Percentiles rank a stretch among this genome's conserved stretches.
Conservation (phyloP, 2,888 invertebrate species). For the Megaustenia siamemsis region DNA sequence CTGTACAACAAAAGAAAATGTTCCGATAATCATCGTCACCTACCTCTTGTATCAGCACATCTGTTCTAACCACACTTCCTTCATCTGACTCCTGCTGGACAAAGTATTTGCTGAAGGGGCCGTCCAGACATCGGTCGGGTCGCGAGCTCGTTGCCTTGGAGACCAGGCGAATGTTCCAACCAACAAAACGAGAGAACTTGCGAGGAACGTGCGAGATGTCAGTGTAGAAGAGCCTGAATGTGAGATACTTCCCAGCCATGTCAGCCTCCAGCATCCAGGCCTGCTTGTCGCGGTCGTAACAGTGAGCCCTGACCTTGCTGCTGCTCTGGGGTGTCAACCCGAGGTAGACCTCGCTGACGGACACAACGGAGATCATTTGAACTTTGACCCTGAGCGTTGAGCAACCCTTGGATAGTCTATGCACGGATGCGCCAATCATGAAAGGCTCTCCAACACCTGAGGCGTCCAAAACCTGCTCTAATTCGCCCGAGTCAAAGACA, state of each 20-base stretch:
- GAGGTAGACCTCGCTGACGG: conserved; percentile 84
- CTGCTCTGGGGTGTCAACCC: conserved; percentile 67
- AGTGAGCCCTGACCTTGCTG: conserved; percentile 80
- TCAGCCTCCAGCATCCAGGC: conserved; percentile 90
- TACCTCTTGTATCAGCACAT: conserved; percentile 87
- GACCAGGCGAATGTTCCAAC: conserved; percentile 64
- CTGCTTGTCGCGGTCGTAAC: conserved; percentile 90
- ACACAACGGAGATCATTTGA: conserved; percentile 88
- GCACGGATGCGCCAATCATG: conserved; percentile 69
- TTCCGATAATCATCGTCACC: no score
- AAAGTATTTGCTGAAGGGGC: conserved; percentile 89
- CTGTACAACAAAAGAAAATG: not conserved
- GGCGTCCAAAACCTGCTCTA: conserved; percentile 74
- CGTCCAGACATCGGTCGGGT: conserved; percentile 85
- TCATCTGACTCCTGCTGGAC: conserved; percentile 89
- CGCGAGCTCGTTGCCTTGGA: conserved; percentile 52
- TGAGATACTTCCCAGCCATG: conserved; percentile 87
- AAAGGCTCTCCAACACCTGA: conserved; percentile 74
- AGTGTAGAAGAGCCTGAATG: conserved; percentile 84
- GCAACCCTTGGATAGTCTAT: conserved; percentile 67
- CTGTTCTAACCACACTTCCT: conserved; percentile 90
- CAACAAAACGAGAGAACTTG: conserved; percentile 85
- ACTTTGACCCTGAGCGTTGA: conserved; percentile 84
- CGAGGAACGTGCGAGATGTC: conserved; percentile 85
- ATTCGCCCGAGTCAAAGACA: conserved; percentile 71